Base-by-base conservation (phyloP, 53 echinoderm and acorn worm species). In the Paracentrotus lividus region DNA sequence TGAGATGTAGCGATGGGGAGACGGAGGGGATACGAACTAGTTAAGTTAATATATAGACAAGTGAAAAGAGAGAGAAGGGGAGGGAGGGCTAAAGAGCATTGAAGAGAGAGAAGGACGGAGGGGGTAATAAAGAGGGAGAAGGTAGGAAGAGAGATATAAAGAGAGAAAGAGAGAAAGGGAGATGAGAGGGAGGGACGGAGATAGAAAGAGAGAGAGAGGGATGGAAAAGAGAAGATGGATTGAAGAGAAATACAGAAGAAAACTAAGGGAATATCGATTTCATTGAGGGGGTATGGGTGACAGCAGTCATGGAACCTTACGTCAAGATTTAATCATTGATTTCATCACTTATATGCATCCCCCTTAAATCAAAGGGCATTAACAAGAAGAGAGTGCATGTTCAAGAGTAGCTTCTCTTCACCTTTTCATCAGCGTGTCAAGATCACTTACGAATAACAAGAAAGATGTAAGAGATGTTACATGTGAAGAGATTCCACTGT, bases 361-460 rank as follows among this genome's bases (percentile, higher is more conserved):
- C 40, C 40, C 34, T 3, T 5, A 67, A 29, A 72, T 36, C 16
- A 16, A 6, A 20, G 38, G 32, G 15, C 15, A 5, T 38, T 40
- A 72, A 40, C 36, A 20, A 40, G 40, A 72, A 21, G 1, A 32
- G 21, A 38, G 40, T 18, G 72, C 21, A 20, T 72, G 72, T 38
- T 13, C 38, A 40, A 16, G 2, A 14, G 40, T 16, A 36, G 20
- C 32, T 72, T 72, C 72, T 72, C 72, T 16, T 72, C 72, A 72
- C 72, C 72, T 72, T 72, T 21, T 36, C 72, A 72, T 38, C 72
- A 20, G 5, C 38, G 72, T 72, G 40, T 72, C 40, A 40, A 40
- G 40, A 72, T 72, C 72, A 72, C 72, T 72, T 72, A 38, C 72
- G 40, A 72, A 72, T 72, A 72, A 72, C 72, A 72, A 40, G 52